Percentiles rank a stretch among this genome's conserved stretches.
Evolutionary conservation across 2,797 vertebrate species (phyloP).

Genomic region (Gila robusta): DNA sequence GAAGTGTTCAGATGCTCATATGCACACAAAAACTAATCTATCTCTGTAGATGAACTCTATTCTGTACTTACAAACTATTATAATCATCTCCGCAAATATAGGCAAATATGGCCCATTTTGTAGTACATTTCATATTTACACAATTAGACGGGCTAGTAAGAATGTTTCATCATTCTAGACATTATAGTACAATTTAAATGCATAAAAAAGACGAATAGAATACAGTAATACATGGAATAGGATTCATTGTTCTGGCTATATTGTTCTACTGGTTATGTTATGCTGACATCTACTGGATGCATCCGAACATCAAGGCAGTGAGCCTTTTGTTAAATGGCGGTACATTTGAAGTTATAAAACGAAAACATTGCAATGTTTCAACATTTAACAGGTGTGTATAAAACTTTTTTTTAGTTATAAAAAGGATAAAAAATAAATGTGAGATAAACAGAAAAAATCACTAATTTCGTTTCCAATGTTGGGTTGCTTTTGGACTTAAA

Average conservation of each 20-base stretch:
- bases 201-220: neutral
- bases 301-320: neutral
- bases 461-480: neutral
- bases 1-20: neutral
- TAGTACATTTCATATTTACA: neutral
- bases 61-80: neutral
- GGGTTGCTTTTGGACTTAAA: neutral
- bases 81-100: neutral
- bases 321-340: too few relatives aligned
- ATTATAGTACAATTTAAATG: neutral
- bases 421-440: neutral
- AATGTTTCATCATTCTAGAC: neutral
- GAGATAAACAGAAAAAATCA: neutral
- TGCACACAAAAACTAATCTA: neutral
- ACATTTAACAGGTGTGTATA: neutral
- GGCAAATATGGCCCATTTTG: neutral
- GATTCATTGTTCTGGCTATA: neutral
- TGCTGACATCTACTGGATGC: slow-evolving; percentile 45
- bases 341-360: neutral
- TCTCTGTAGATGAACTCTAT: neutral
- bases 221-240: neutral
- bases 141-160: neutral
- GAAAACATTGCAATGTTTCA: neutral
- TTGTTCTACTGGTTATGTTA: neutral
- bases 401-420: neutral